Base-by-base conservation (phyloP, 1,140 invertebrate species). In the Hyles euphorbiae region DNA sequence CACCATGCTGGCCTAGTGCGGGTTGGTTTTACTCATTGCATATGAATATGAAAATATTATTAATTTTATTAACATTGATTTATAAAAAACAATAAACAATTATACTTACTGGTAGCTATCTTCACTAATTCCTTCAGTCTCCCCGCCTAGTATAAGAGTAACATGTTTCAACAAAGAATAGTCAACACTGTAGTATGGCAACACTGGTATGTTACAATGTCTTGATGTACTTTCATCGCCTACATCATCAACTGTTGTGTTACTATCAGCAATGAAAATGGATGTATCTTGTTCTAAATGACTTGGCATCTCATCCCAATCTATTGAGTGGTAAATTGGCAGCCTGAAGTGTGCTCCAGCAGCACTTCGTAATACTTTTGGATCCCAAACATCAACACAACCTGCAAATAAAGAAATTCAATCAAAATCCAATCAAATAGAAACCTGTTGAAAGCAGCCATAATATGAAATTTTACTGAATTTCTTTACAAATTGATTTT, bases 331-430 rank as follows among this genome's bases (percentile, higher is more conserved):
- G 8, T 87, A 57, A 61, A 98, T 92, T 36, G 93, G 92, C 9
- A 97, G 58, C 44, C 93, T 91, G 78, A 98, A 98, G 82, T 98
- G 96, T 22, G 94, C 93, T 9, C 97, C 97, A 62, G 93, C 91
- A 10, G 92, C 95, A 69, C 94, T 92, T 78, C 96, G 88, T 9
- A 98, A 76, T 3, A 98, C 96, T 91, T 98, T 98, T 1, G 92
- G 81, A 61, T 97, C 94, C 96, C 96, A 98, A 5, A 95, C 79
- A 90, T 98, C 95, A 22, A 94, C 94, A 89, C 96, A 98, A 48
- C 96, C 95, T 96, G 68, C 49, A 90, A 88, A 12, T 48, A 52
- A 60, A 55, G 50, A 50, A 22, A 22, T 22, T 22, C 22, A 22
- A n/a, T n/a, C n/a, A n/a, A n/a, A n/a, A n/a, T n/a, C n/a, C n/a